Evolutionary conservation across 2,113 vertebrate genomes (phyloP).

Genomic region (Nycticryphes semicollaris): DNA sequence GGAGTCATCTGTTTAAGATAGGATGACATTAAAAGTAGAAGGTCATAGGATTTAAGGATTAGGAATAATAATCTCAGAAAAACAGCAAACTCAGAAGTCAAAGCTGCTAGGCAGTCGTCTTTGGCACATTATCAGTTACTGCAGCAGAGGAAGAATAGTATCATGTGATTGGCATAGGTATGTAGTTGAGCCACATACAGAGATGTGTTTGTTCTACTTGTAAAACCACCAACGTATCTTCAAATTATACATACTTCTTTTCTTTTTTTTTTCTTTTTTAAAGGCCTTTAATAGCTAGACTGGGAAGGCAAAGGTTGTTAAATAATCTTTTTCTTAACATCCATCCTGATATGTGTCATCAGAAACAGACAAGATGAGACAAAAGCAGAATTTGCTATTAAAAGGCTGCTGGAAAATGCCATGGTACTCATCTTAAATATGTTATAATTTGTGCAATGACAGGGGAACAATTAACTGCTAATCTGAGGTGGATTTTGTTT

Average conservation of each 20-base stretch:
- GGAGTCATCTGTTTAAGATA: background rate
- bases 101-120: background rate
- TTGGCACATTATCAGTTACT: background rate
- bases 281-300: background rate
- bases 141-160: background rate
- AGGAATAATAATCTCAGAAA: constrained; percentile 10
- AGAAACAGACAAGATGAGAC: background rate
- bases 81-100: background rate
- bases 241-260: background rate
- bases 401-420: background rate
- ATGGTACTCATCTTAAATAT: background rate
- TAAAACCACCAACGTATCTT: background rate
- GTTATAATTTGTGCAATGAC: background rate
- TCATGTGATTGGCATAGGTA: background rate
- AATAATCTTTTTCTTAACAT: background rate
- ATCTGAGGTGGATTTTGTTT: background rate
- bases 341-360: background rate
- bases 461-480: background rate
- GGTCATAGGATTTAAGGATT: background rate
- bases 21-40: background rate
- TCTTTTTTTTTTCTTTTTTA: background rate
- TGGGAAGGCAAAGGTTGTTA: background rate
- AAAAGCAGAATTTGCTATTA: background rate
- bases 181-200: background rate
- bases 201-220: background rate